Evolutionary conservation across 92 coral and sea anemone genomes (phyloP), one percentile per base, ranked within the genome.

Genomic region (Epizoanthus ramosus): DNA sequence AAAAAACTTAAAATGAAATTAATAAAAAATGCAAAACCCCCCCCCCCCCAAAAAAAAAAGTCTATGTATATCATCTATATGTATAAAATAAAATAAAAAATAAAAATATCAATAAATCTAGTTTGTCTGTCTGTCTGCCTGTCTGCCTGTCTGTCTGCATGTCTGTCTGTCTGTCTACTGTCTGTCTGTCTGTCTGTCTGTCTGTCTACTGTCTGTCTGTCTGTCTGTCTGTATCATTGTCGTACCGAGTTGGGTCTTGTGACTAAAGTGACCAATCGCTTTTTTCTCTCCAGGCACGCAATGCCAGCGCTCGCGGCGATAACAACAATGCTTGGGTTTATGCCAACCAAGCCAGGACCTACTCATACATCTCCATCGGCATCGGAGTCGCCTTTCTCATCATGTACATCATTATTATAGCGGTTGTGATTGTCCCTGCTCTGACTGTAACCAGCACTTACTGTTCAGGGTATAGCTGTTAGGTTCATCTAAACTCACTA

Each of bases 301-400:
- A n/a, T 5, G 80, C 80, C 65, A 66, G 37, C 1, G 80, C 67
- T 52, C 58, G 80, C 13, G 80, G 80, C 53, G 67, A 75, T 67
- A 19, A 56, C 21, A 35, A 57, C 50, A 33, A 16, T 2, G 80
- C 80, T 8, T 75, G 80, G 80, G 22, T 50, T 0, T n/a, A 33
- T 28, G 80, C 80, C 25, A 75, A 63, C 15, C 80, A 75, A 50
- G 54, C 80, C 14, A 75, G 17, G 35, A 75, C 53, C 54, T 75
- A 33, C 37, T 75, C 80, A 3, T 75, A 57, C 24, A 75, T 75
- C 13, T 31, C 80, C n/a, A 75, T 75, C n/a, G 80, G 80, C 7
- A 41, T 75, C 6, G 80, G 80, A 28, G 31, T 37, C 39, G 80
- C 33, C 31, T 75, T 75, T n/a, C 68, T 75, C 25, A 57, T 75